Evolutionary conservation across 2,113 vertebrate genomes (phyloP).

Genomic region (Oxyruncus cristatus): DNA sequence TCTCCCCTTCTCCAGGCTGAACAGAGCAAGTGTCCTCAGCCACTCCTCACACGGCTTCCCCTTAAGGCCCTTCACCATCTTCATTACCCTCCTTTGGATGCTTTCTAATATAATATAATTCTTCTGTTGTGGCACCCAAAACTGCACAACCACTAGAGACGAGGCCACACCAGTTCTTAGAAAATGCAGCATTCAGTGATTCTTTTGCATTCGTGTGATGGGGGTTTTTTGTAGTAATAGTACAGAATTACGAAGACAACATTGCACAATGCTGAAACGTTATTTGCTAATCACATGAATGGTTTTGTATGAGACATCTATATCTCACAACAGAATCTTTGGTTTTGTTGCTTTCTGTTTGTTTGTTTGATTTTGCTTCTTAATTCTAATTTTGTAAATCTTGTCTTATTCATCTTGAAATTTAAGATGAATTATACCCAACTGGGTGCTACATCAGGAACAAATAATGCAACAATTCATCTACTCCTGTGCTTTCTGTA

Average conservation of each 20-base stretch:
- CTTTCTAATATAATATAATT: background rate
- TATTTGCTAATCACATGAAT: background rate
- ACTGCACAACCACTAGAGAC: background rate
- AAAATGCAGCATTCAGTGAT: background rate
- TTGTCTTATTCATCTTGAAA: background rate
- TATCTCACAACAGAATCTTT: background rate
- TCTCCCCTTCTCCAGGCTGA: background rate
- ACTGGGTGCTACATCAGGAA: background rate
- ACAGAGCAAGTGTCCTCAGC: rapidly evolving
- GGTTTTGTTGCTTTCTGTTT: background rate
- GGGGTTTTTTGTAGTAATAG: background rate
- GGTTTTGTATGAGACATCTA: background rate
- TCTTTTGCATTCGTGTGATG: background rate
- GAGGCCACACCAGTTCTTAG: background rate
- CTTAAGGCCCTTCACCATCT: background rate
- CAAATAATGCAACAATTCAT: background rate
- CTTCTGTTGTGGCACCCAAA: background rate
- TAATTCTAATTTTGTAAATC: background rate
- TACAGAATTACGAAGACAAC: background rate
- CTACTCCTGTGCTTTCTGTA: background rate
- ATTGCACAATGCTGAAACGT: background rate
- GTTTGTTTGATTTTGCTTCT: background rate
- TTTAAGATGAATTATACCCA: background rate
- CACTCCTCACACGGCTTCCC: rapidly evolving
- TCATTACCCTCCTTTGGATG: background rate